Percentiles rank a stretch among this genome's conserved stretches.
phyloP scores from a whole-genome alignment of 2,113 vertebrate genomes.

The Crotalus helleri region DNA sequence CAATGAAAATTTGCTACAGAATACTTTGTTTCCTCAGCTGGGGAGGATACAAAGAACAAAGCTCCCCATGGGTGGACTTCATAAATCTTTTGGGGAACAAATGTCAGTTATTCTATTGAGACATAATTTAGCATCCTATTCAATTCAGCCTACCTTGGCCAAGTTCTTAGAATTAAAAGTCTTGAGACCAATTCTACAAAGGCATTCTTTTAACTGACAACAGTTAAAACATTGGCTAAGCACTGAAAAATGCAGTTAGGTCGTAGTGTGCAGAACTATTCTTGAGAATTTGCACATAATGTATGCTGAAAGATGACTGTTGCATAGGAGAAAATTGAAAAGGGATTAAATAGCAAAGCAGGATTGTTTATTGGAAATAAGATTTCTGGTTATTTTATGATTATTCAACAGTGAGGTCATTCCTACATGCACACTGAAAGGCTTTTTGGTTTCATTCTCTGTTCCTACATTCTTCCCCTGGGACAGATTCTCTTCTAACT shows the following conservation, averaged over 20 bases:
- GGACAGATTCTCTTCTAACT: neutral
- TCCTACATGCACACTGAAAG: neutral
- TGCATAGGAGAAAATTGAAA: neutral
- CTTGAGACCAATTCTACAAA: neutral
- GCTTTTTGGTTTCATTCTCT: neutral
- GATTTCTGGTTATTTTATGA: neutral
- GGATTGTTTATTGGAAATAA: neutral
- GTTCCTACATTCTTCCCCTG: neutral
- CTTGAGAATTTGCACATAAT: neutral
- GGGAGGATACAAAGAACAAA: neutral
- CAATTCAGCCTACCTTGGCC: neutral
- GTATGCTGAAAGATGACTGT: neutral
- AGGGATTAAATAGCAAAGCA: neutral
- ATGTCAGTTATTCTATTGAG: neutral
- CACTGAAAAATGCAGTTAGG: neutral
- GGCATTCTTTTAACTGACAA: neutral
- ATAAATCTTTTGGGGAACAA: neutral
- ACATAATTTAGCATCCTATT: neutral
- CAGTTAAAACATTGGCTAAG: neutral
- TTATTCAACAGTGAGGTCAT: neutral
- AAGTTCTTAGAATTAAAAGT: neutral
- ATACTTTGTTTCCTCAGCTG: neutral
- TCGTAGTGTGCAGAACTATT: neutral
- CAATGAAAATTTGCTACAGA: neutral
- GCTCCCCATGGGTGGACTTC: neutral